phyloP scores from a whole-genome alignment of 2,797 vertebrate genomes.

The Epinephelus malabaricus region DNA sequence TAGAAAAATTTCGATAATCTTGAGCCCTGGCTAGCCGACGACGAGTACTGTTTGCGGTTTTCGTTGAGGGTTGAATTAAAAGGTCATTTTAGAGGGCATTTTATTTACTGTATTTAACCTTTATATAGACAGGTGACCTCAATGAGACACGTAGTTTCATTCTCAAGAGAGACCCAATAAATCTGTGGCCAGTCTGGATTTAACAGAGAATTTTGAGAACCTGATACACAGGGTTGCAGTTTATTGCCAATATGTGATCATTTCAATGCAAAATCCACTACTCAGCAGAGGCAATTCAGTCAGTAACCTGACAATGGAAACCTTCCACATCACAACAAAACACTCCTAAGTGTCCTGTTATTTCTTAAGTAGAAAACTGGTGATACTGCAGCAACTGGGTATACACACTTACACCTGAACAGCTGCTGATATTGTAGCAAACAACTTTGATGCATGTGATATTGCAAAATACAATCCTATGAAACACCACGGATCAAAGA shows the following conservation, averaged over 20 bases:
- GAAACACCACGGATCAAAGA: slow-evolving; percentile 64
- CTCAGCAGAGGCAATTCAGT: not conserved
- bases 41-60: too few species aligned
- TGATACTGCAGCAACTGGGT: slow-evolving; percentile 12
- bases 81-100: too few species aligned
- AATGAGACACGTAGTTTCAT: too few species aligned
- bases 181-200: not conserved
- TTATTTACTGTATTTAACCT: too few species aligned
- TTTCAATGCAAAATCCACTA: not conserved
- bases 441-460: slow-evolving; percentile 51
- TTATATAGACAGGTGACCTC: too few species aligned
- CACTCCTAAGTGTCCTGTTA: slow-evolving; percentile 4
- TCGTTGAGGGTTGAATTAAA: too few species aligned
- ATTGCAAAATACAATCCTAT: slow-evolving; percentile 48
- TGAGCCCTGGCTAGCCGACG: too few species aligned
- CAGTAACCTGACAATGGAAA: not conserved
- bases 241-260: slow-evolving; percentile 2
- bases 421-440: slow-evolving; percentile 29
- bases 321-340: not conserved
- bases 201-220: not conserved
- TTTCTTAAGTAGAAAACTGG: slow-evolving; percentile 12
- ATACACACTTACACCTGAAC: slow-evolving; percentile 32
- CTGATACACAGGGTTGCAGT: not conserved
- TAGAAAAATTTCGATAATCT: too few species aligned
- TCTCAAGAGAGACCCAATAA: too few species aligned